These are phyloP conservation scores for Pheosia tremula DNA, from an alignment of 2,888 invertebrate species.

Conservation along the genomic window DNA sequence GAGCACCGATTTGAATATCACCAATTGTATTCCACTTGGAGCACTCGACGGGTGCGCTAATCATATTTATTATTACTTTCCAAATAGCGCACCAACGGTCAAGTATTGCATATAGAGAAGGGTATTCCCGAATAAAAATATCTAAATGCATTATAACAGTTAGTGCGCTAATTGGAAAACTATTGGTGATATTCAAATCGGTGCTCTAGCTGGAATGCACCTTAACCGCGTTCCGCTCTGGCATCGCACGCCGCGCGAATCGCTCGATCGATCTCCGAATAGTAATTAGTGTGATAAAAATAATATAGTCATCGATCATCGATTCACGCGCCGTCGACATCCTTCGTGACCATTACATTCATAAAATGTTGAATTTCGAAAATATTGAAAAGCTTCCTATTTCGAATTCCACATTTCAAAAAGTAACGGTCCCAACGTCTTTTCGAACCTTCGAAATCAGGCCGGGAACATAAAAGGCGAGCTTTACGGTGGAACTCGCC, in stretches of 20 bases:
- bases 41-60: too few relatives aligned
- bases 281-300: constrained; percentile 61
- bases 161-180: too few relatives aligned
- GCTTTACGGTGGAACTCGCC: constrained; percentile 47
- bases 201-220: constrained; percentile 11
- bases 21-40: too few relatives aligned
- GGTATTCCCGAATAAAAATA: too few relatives aligned
- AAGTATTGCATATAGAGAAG: too few relatives aligned
- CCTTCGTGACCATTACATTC: background rate
- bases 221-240: constrained; percentile 24
- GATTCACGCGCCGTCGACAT: constrained; percentile 30
- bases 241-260: constrained; percentile 16
- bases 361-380: background rate
- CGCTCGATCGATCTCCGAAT: constrained; percentile 43
- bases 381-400: too few relatives aligned
- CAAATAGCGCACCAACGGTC: too few relatives aligned
- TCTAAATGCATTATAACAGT: too few relatives aligned
- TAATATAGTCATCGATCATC: constrained; percentile 51
- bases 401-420: too few relatives aligned
- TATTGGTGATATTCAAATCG: too few relatives aligned
- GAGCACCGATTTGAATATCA: too few relatives aligned
- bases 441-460: constrained; percentile 6
- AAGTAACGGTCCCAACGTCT: background rate
- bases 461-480: constrained; percentile 32
- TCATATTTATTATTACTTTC: too few relatives aligned